Percentiles rank a stretch among this genome's conserved stretches.
Conservation (phyloP, 2,888 invertebrate species). For the Ypsolopha sequella region DNA sequence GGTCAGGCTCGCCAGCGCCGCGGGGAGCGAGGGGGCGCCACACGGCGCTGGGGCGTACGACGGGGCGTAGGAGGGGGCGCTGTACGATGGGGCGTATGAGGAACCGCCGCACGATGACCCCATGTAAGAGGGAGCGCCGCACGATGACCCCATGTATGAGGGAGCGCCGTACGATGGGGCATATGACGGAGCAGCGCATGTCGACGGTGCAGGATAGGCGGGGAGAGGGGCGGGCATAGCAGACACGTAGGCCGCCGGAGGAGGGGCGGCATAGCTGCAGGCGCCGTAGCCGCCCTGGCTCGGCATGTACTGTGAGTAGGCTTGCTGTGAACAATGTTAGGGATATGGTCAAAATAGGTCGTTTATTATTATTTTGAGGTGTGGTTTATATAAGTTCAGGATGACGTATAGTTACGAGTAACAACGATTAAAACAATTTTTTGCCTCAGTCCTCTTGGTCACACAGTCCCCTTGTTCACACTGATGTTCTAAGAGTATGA, state of each 20-base stretch:
- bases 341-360: not conserved
- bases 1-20: not conserved
- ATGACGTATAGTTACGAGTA: too few species aligned
- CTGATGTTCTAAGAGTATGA: too few species aligned
- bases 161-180: slow-evolving; percentile 10
- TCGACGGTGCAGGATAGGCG: slow-evolving; percentile 3
- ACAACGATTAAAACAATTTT: too few species aligned
- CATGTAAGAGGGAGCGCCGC: slow-evolving; percentile 18
- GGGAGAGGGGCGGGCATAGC: slow-evolving; percentile 11
- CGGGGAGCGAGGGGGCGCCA: not conserved
- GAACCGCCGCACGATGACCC: slow-evolving; percentile 10
- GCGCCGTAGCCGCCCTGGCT: slow-evolving; percentile 14
- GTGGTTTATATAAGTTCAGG: too few species aligned
- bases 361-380: too few species aligned
- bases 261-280: slow-evolving; percentile 7
- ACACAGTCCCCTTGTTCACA: too few species aligned
- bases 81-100: slow-evolving; percentile 9
- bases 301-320: slow-evolving; percentile 7
- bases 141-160: slow-evolving; percentile 9
- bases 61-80: slow-evolving; percentile 17
- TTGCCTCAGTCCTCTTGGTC: too few species aligned
- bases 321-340: not conserved
- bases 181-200: slow-evolving; percentile 5
- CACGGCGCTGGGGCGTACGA: slow-evolving; percentile 12
- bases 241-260: slow-evolving; percentile 14